Base-by-base conservation (phyloP, 2,797 vertebrate species). In the Pangasius sanitwongsei region DNA sequence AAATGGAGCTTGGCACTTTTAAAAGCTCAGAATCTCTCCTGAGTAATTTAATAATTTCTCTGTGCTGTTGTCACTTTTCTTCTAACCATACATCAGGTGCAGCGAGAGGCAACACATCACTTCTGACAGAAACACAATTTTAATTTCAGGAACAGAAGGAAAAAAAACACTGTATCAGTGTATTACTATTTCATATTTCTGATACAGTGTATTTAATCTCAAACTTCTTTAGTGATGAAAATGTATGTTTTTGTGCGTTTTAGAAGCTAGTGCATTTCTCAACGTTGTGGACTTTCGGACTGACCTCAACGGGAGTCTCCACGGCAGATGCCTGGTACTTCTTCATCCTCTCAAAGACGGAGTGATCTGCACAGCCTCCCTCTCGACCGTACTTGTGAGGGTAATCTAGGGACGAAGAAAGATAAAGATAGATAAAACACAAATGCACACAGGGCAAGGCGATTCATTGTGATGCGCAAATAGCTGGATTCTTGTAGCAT, bases 351-450 rank as follows among this genome's bases (percentile, higher is more conserved):
- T 99, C 97, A 93, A 99, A 98, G 81, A 99, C 98, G 0, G 98
- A 97, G 93, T 96, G 96, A 95, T 99, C 97, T 81, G 98, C 98
- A 91, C 98, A 99, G 91, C 98, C 98, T 25, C 98, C 99, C 93
- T 97, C 97, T 83, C 97, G 95, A 92, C 98, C 99, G 63, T 99
- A 98, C 93, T 99, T 99, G 95, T 99, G 98, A 59, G 98, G 98
- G 94, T 99, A 99, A 94, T 97, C 99, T 99, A 93, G 86, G 91
- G 91, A 44, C 0, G 48, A 2, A 69, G 61, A 81, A 84, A 53
- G 20, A 63, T 11, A 2, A 61, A 70, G 6, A 15, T 11, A 1
- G 7, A 87, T 7, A 12, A 31, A 53, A 25, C 25, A 31, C 7
- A 48, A 83, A 44, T 16, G 37, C 61, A 48, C 6, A 37, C 12